Evolutionary conservation across 2,113 vertebrate species (phyloP).

Genomic region (Microcebus murinus): DNA sequence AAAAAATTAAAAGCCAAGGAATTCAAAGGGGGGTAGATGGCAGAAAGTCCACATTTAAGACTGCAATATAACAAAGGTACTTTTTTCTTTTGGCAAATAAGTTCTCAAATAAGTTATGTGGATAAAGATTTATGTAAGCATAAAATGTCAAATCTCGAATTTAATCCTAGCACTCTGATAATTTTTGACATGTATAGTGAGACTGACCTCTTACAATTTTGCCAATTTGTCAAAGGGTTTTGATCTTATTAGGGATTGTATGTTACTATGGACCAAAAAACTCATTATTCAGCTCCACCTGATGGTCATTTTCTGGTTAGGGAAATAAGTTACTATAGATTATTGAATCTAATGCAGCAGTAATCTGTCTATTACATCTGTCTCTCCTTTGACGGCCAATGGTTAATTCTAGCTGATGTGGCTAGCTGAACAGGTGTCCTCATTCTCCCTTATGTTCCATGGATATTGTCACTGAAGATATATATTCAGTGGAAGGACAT

Average conservation of each 20-base stretch:
- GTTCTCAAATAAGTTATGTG: background rate
- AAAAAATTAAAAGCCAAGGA: background rate
- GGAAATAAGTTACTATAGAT: background rate
- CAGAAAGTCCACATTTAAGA: background rate
- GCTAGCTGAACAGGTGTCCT: background rate
- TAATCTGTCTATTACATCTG: background rate
- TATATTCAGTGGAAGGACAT: background rate
- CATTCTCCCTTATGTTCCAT: background rate
- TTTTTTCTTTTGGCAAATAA: conserved; percentile 13
- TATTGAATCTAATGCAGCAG: background rate
- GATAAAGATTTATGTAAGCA: background rate
- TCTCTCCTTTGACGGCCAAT: background rate
- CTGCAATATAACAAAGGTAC: background rate
- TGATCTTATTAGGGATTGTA: background rate
- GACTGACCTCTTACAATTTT: background rate
- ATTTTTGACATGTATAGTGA: background rate
- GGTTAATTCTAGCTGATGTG: background rate
- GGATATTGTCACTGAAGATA: background rate
- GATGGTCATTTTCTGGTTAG: background rate
- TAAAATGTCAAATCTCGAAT: conserved; percentile 6
- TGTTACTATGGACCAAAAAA: background rate
- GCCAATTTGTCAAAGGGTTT: background rate
- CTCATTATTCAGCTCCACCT: background rate
- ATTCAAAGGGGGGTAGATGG: background rate
- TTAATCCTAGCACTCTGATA: background rate